phyloP scores from a whole-genome alignment of 1,140 invertebrate species.

The Samia ricini region DNA sequence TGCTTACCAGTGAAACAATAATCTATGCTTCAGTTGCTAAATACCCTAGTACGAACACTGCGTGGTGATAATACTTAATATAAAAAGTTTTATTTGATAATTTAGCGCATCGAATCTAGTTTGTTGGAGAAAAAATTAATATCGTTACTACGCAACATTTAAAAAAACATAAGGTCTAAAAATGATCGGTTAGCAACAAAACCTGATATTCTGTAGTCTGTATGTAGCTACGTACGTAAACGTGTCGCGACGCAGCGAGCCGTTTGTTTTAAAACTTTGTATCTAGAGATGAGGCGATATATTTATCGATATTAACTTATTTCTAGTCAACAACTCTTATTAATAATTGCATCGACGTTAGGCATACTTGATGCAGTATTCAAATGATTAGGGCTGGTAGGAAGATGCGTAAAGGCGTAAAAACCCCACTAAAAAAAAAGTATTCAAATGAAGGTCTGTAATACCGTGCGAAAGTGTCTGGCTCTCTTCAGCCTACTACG shows the following conservation, averaged over 20 bases:
- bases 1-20: too few species aligned
- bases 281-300: too few species aligned
- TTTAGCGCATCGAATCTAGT: background rate
- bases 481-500: too few species aligned
- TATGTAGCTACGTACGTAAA: background rate
- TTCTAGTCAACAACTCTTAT: too few species aligned
- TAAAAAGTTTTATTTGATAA: background rate
- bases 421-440: too few species aligned
- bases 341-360: too few species aligned
- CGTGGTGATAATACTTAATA: background rate
- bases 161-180: constrained; percentile 37
- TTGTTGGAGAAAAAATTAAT: background rate
- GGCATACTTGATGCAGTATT: too few species aligned
- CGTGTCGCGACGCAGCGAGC: background rate
- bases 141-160: constrained; percentile 23
- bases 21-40: background rate
- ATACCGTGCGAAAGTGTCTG: too few species aligned
- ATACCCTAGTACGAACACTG: background rate
- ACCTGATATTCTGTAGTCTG: constrained; percentile 32
- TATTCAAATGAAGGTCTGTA: too few species aligned
- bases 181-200: constrained; percentile 36
- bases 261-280: background rate
- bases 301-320: too few species aligned
- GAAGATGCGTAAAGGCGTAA: too few species aligned
- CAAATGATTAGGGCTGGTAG: too few species aligned